Base-by-base conservation (phyloP, 2,888 invertebrate species). In the Caenorhabditis uteleia region DNA sequence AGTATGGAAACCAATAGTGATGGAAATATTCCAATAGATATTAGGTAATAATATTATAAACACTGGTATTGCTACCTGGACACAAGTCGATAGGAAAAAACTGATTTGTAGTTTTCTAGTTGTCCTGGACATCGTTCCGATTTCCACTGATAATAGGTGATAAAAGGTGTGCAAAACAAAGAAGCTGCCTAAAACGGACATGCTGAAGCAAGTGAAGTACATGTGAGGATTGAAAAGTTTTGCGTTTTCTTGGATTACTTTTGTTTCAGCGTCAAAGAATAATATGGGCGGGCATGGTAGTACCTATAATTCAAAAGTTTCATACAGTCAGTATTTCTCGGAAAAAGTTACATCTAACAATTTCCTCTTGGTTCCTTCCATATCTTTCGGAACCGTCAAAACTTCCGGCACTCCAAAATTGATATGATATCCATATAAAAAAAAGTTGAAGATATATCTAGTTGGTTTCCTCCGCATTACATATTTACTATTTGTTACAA, bases 181-280 rank as follows among this genome's bases (percentile, higher is more conserved):
- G 18, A 59, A 51, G 6, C 6, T 16, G 5, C 34, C 20, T 1
- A 46, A 16, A 36, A 18, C 16, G 20, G 27, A 12, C 6, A 59
- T 23, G 20, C 27, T 34, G n/a, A 47, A 31, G n/a, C 47, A 51
- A 0, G 36, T 53, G 20, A 53, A 26, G 18, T 59, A 59, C 59
- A 59, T 59, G 33, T 59, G 53, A 6, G 53, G 53, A 20, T 59
- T 59, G 48, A 59, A 59, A 10, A 59, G 26, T 6, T 36, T 44
- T 34, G 27, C 59, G 26, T 59, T 48, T 31, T 25, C 42, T 36
- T 59, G 59, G 10, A 59, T 7, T 0, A 59, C 21, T 12, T 31
- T 5, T 5, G 31, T 33, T 3, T 21, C 47, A 4, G 16, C 40
- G 38, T 47, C n/a, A 38, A 59, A 53, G 8, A 44, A 42, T 4